Percentiles rank a stretch among this genome's conserved stretches.
Conservation (phyloP, 2,888 invertebrate genomes). For the Machimus rusticus region DNA sequence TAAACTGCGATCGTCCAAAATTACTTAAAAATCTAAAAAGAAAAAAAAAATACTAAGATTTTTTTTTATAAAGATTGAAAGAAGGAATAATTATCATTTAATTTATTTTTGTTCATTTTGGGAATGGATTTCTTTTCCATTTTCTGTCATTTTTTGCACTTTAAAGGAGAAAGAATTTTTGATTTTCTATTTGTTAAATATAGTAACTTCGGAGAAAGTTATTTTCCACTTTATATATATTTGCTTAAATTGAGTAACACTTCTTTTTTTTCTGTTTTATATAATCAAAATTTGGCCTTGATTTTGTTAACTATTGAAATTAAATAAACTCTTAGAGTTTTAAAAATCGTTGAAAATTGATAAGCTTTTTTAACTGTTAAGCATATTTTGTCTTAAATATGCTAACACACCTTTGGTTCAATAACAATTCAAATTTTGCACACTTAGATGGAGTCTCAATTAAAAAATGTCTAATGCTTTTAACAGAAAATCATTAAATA, state of each 20-base stretch:
- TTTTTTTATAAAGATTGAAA: conserved; percentile 21
- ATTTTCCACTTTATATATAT: neutral
- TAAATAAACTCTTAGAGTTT: conserved; percentile 12
- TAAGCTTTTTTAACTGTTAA: conserved; percentile 1
- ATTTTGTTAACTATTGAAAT: neutral
- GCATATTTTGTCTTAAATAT: conserved; percentile 28
- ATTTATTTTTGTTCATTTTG: neutral
- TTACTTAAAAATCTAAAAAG: conserved; percentile 2
- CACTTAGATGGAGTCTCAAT: conserved; percentile 17
- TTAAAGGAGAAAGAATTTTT: neutral
- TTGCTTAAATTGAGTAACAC: neutral
- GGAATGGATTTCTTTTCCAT: neutral
- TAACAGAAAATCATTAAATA: neutral
- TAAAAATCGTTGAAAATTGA: neutral
- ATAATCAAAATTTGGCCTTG: conserved; percentile 3
- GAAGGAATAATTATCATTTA: conserved; percentile 18
- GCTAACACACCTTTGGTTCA: conserved; percentile 17
- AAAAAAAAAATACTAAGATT: conserved; percentile 4
- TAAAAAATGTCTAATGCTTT: neutral
- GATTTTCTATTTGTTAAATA: neutral
- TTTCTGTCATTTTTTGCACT: neutral
- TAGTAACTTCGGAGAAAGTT: neutral
- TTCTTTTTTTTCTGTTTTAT: conserved; percentile 2
- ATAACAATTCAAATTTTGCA: conserved; percentile 29
- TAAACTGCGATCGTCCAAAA: conserved; percentile 55